phyloP scores from a whole-genome alignment of 2,888 invertebrate genomes.

The Cactoblastis cactorum region DNA sequence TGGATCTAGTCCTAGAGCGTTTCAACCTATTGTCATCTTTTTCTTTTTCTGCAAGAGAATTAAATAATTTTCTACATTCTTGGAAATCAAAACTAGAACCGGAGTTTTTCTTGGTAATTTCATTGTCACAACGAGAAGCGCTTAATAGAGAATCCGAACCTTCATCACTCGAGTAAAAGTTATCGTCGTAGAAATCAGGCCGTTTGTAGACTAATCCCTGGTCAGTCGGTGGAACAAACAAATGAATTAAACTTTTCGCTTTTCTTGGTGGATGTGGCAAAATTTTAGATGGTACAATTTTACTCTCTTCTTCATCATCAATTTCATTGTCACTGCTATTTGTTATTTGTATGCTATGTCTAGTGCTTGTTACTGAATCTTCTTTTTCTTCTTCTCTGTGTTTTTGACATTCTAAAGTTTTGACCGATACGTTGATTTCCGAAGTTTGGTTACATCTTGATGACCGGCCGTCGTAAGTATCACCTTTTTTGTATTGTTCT shows the following conservation, averaged over 20 bases:
- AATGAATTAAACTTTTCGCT: constrained; percentile 84
- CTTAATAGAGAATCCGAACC: constrained; percentile 86
- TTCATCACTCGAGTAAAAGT: constrained; percentile 81
- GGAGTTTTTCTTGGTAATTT: constrained; percentile 57
- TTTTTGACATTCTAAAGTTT: constrained; percentile 51
- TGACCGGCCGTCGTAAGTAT: constrained; percentile 50
- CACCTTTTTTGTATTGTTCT: constrained; percentile 76
- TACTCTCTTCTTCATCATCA: constrained; percentile 79
- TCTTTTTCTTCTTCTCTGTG: constrained; percentile 64
- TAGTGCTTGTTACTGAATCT: constrained; percentile 76
- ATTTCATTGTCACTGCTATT: constrained; percentile 63
- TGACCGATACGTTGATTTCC: constrained; percentile 60
- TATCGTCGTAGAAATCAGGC: constrained; percentile 77
- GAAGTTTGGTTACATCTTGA: constrained; percentile 64
- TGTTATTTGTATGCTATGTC: constrained; percentile 71
- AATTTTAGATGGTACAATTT: constrained; percentile 87
- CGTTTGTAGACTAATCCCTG: constrained; percentile 77
- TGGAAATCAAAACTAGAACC: constrained; percentile 63
- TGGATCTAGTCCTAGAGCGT: constrained; percentile 58
- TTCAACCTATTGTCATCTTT: constrained; percentile 51
- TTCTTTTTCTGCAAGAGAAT: constrained; percentile 76
- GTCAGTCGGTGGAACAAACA: constrained; percentile 82
- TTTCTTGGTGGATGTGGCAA: constrained; percentile 90
- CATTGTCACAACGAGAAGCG: constrained; percentile 74
- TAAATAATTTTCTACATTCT: constrained; percentile 79